Percentiles rank a stretch among this genome's conserved stretches.
Conservation (phyloP, 1,140 invertebrate species). For the Brachionus rotundiformis region DNA sequence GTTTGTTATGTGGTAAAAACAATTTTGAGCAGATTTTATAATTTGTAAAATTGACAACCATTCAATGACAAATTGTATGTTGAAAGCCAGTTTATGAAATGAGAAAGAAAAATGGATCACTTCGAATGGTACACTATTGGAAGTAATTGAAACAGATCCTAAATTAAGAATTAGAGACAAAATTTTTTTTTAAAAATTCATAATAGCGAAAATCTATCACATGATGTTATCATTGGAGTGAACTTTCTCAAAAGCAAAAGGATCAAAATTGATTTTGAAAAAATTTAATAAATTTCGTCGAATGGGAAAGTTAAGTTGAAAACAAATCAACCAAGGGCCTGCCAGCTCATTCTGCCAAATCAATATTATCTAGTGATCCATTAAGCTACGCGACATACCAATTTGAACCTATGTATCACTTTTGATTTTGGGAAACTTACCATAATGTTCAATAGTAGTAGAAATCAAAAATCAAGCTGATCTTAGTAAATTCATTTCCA, state of each 20-base stretch:
- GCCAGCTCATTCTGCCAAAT: neutral
- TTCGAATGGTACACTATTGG: neutral
- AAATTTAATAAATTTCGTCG: neutral
- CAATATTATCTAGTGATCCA: neutral
- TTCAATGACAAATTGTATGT: too few species aligned
- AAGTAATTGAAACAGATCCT: neutral
- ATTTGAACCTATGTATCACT: neutral
- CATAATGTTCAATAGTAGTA: neutral
- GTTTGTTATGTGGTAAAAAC: neutral
- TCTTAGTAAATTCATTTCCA: neutral
- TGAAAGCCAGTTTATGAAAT: neutral
- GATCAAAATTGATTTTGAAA: constrained; percentile 9
- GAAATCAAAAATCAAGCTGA: neutral
- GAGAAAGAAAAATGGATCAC: neutral
- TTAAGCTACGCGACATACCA: neutral
- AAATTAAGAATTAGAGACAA: neutral
- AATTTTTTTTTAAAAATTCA: neutral
- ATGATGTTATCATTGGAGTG: constrained; percentile 5
- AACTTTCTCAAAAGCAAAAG: neutral
- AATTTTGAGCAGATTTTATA: neutral
- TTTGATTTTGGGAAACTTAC: neutral
- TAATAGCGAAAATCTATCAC: constrained; percentile 16
- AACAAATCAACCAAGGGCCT: neutral
- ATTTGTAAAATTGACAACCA: too few species aligned
- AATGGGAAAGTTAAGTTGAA: neutral